These are phyloP conservation scores for Morelia viridis DNA, from an alignment of 2,797 vertebrate genomes.

Conservation along the genomic window DNA sequence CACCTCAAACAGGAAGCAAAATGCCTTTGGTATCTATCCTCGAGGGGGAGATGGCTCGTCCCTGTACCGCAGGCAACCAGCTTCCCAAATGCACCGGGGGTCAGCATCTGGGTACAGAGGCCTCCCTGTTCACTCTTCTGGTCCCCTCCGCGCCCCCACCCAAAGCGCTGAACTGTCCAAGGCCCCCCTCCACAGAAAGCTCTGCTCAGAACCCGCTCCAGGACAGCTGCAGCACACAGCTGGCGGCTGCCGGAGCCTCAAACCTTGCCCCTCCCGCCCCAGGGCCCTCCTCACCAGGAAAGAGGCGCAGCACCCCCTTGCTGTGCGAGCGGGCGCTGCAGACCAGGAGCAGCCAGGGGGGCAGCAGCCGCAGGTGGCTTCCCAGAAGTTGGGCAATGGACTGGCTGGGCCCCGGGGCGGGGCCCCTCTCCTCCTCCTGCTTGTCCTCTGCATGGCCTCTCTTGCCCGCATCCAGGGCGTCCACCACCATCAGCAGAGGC, in stretches of 20 bases:
- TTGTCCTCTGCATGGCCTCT: not conserved
- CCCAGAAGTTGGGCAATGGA: constrained; percentile 79
- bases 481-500: constrained; percentile 26
- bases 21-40: not conserved
- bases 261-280: not conserved
- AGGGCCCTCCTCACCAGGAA: constrained; percentile 71
- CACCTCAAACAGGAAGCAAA: not conserved
- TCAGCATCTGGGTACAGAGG: not conserved
- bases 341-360: constrained; percentile 81
- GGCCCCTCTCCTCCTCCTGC: not conserved
- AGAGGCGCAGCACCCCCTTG: constrained; percentile 78
- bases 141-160: not conserved
- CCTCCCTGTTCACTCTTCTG: not conserved
- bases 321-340: constrained; percentile 81
- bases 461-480: not conserved
- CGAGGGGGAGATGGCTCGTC: not conserved
- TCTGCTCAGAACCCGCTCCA: not conserved
- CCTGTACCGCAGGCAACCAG: not conserved
- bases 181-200: not conserved
- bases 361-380: constrained; percentile 76
- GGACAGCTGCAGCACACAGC: not conserved
- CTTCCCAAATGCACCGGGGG: not conserved
- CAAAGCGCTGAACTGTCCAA: not conserved
- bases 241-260: not conserved
- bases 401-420: constrained; percentile 29